Percentiles rank a stretch among this genome's conserved stretches.
These are phyloP conservation scores for Camptogramma bilineatum DNA, from an alignment of 2,888 invertebrate genomes.

Conservation along the genomic window DNA sequence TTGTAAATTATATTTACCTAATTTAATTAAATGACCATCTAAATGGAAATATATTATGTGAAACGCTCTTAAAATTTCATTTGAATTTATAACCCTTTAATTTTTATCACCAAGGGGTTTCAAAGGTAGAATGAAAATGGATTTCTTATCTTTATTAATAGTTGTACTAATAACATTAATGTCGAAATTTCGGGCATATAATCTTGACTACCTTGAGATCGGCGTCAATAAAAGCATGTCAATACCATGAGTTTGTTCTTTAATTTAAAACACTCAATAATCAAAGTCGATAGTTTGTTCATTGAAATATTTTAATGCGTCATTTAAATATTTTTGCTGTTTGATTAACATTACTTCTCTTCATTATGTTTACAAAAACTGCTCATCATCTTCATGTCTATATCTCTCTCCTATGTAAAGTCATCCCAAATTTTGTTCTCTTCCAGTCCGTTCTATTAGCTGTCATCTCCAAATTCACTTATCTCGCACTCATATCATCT, in stretches of 20 bases:
- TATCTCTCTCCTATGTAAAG: no score
- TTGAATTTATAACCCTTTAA: neutral
- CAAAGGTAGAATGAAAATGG: neutral
- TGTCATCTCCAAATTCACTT: no score
- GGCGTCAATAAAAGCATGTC: neutral
- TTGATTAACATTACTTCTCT: neutral
- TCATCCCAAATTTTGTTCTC: no score
- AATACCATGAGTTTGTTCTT: neutral
- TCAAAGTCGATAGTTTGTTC: neutral
- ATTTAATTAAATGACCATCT: neutral
- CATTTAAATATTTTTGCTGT: neutral
- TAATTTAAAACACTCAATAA: neutral
- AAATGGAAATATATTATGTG: neutral
- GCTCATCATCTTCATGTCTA: no score
- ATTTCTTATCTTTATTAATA: neutral
- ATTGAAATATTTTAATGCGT: neutral
- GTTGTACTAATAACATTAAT: neutral
- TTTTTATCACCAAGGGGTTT: neutral
- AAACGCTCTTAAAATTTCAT: conserved; percentile 1
- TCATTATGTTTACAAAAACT: neutral
- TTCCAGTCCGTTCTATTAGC: no score
- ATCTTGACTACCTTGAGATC: neutral
- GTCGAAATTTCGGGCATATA: neutral
- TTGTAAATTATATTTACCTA: neutral
- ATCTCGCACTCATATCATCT: no score